phyloP scores from a whole-genome alignment of 2,113 vertebrate genomes.

The Cichladusa arquata region DNA sequence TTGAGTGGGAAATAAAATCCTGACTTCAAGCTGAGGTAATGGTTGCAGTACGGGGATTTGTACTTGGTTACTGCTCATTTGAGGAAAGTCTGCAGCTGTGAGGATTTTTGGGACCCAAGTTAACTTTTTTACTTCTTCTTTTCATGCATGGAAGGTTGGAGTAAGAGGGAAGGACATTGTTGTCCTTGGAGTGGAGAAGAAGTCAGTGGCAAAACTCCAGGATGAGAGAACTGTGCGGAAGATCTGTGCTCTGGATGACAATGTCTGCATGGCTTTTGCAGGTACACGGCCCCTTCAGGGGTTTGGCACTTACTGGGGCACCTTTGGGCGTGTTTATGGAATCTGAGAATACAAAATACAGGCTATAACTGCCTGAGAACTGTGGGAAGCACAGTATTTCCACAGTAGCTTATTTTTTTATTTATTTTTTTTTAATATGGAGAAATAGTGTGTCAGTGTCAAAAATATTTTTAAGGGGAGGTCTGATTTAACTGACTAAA shows the following conservation, averaged over 20 bases:
- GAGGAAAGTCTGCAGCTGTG: not conserved
- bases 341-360: not conserved
- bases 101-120: not conserved
- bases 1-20: not conserved
- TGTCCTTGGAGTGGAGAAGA: conserved; percentile 88
- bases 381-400: not conserved
- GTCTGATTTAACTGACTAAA: not conserved
- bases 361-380: not conserved
- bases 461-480: not conserved
- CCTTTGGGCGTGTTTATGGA: not conserved
- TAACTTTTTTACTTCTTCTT: not conserved
- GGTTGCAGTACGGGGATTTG: fast-evolving
- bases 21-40: not conserved
- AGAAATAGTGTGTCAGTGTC: not conserved
- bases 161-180: conserved; percentile 85
- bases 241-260: conserved; percentile 86
- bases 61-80: not conserved
- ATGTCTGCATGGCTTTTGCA: conserved; percentile 89
- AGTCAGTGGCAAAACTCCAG: conserved; percentile 86
- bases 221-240: conserved; percentile 87
- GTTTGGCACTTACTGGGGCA: fast-evolving
- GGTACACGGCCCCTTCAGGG: conserved; percentile 40
- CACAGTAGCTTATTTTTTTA: not conserved
- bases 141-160: conserved; percentile 72
- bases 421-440: not conserved